Base-by-base conservation (phyloP, 2,113 vertebrate species). In the Brachypteracias leptosomus region DNA sequence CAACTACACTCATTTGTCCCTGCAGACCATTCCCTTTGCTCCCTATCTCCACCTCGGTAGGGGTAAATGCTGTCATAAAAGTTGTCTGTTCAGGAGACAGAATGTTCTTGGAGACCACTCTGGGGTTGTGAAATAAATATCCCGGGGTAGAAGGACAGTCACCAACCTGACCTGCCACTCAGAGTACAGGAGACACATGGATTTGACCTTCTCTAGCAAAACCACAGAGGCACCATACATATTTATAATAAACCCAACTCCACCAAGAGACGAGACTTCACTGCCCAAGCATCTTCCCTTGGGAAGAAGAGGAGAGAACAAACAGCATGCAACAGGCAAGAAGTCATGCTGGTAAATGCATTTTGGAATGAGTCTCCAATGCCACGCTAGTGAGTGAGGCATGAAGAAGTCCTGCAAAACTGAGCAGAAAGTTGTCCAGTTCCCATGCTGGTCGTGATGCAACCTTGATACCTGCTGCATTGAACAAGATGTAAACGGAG, bases 91-190 rank as follows among this genome's bases (percentile, higher is more conserved):
- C 74, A 65, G 76, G 65, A 96, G 76, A 92, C 83, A 78, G 57
- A 93, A 81, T 96, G 80, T 95, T 92, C 93, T 89, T 92, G 89
- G 90, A 96, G 76, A 80, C 46, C 51, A 52, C 57, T 90, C n/a
- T 85, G 25, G 62, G 85, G 51, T 2, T 66, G 17, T 62, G 79
- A 88, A 88, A 55, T 66, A 2, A 62, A 70, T 86, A 77, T 83
- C 67, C 31, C 58, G 67, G 88, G 42, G 46, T 83, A 42, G 55
- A 58, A 88, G 36, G 75, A 92, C 59, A 71, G 72, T 88, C 59
- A 52, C 63, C 92, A 73, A 73, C 63, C 63, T 54, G n/a, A 85
- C 44, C 49, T 83, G 79, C 54, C n/a, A 20, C 72, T 78, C 46
- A 40, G 58, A 86, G 28, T 49, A 61, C 10, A 14, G 72, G 62